phyloP scores from a whole-genome alignment of 2,113 vertebrate species.

The Poeciliopsis prolifica region DNA sequence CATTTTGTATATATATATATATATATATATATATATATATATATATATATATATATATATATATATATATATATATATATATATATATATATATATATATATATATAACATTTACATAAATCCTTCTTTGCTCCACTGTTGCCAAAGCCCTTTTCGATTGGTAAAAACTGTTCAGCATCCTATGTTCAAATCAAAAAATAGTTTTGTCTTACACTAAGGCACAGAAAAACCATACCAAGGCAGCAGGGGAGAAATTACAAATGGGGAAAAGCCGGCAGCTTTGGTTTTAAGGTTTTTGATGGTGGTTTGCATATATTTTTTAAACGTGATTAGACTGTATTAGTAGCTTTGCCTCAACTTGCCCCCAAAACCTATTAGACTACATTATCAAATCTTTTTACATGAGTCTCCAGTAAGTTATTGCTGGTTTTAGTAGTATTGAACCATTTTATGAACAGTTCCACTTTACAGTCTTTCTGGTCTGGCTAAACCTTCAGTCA shows the following conservation, averaged over 20 bases:
- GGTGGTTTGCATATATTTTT: constrained; percentile 20
- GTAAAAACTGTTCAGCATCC: constrained; percentile 57
- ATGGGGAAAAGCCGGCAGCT: constrained; percentile 65
- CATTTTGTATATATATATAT: constrained; percentile 63
- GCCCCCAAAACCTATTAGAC: constrained; percentile 19
- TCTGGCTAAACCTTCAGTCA: constrained; percentile 11
- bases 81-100: constrained; percentile 71
- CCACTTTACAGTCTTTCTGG: constrained; percentile 11
- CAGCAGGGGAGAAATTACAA: constrained; percentile 33
- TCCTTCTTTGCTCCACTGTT: constrained; percentile 69
- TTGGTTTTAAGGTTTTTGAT: constrained; percentile 71
- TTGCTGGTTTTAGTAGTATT: constrained; percentile 18
- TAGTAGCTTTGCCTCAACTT: constrained; percentile 25
- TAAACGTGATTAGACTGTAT: constrained; percentile 18
- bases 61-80: constrained; percentile 66
- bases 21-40: constrained; percentile 66
- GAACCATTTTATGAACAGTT: constrained; percentile 18
- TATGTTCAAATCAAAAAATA: constrained; percentile 40
- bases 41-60: constrained; percentile 66
- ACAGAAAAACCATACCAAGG: constrained; percentile 56
- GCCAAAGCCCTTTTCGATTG: constrained; percentile 56
- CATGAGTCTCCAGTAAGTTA: constrained; percentile 13
- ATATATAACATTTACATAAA: constrained; percentile 78
- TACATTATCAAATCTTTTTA: constrained; percentile 20
- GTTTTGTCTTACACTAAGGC: constrained; percentile 39